phyloP scores from a whole-genome alignment of 2,888 invertebrate species.

The Drosophila neonasuta region DNA sequence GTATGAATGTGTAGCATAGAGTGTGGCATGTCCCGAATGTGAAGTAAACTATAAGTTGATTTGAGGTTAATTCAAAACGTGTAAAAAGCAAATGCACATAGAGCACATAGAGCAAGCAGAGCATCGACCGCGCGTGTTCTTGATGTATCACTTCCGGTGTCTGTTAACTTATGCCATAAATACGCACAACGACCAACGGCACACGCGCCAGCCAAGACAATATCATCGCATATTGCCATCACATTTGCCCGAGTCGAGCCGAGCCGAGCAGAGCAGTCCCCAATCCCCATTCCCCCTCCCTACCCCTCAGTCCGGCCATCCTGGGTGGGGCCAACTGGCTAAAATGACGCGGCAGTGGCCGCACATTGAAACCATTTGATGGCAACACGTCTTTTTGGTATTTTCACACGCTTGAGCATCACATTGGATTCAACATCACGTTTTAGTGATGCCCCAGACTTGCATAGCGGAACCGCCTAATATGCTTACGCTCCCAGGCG shows the following conservation, averaged over 20 bases:
- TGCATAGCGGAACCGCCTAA: conserved; percentile 56
- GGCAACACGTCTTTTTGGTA: conserved; percentile 81
- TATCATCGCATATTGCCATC: conserved; percentile 22
- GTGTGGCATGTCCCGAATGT: background rate
- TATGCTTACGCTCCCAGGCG: conserved; percentile 62
- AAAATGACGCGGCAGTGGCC: conserved; percentile 52
- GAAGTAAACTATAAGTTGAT: conserved; percentile 46
- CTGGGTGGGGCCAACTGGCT: conserved; percentile 27
- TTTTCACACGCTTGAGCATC: conserved; percentile 82
- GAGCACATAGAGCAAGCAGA: conserved; percentile 1
- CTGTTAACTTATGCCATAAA: conserved; percentile 76
- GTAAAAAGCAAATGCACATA: conserved; percentile 43
- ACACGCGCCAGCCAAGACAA: conserved; percentile 64
- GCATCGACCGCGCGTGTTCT: conserved; percentile 55
- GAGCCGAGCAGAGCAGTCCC: background rate
- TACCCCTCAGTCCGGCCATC: background rate
- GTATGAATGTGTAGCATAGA: conserved; percentile 2
- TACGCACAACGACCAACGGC: conserved; percentile 61
- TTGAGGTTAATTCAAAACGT: conserved; percentile 70
- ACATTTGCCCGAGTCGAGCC: conserved; percentile 10
- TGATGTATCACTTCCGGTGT: conserved; percentile 78
- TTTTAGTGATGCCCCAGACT: conserved; percentile 69
- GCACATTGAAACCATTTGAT: conserved; percentile 70
- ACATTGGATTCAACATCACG: conserved; percentile 82
- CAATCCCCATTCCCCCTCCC: background rate